Evolutionary conservation across 1,140 invertebrate genomes (phyloP), one percentile per base, ranked within the genome.

Genomic region (Wiebesia pumilae): DNA sequence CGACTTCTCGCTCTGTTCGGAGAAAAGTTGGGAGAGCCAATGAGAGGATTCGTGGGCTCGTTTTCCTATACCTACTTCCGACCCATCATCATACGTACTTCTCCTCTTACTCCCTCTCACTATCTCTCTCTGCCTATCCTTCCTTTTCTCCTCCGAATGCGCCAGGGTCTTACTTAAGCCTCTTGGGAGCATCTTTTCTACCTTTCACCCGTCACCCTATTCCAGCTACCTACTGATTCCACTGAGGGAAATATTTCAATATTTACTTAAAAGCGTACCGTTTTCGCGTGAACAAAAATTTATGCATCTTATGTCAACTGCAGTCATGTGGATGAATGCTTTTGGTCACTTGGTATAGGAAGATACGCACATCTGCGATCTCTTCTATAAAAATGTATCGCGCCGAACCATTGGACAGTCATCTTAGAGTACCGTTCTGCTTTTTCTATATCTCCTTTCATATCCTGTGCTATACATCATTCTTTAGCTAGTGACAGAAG

Each of bases 171-270:
- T 83, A 12, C n/a, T 7, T 19, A n/a, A 38, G 7, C 77, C 77
- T 54, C 77, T 16, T 16, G 47, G 47, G 77, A 78, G n/a, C 43
- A 54, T 16, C 77, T 78, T 27, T 35, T 78, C 47, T 35, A 47
- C 21, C 47, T 43, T 16, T 78, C 40, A 19, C 27, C 71, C 35
- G 30, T 75, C 71, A n/a, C n/a, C 40, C 43, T 40, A 62, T 65
- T 47, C 75, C 71, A 40, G 35, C 33, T 54, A 40, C 81, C 85
- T 80, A 77, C 87, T 85, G 79, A 88, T 88, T 89, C 88, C 86
- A 30, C 54, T 43, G 84, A 88, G 84, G 75, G 83, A 87, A 86
- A 89, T 89, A 88, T 89, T 89, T 87, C 87, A 89, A 89, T 89
- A 89, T 89, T 89, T 89, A 87, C 88, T 88, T 88, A 85, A 88